phyloP scores from a whole-genome alignment of 2,888 invertebrate species.

The Andricus quercusramuli region DNA sequence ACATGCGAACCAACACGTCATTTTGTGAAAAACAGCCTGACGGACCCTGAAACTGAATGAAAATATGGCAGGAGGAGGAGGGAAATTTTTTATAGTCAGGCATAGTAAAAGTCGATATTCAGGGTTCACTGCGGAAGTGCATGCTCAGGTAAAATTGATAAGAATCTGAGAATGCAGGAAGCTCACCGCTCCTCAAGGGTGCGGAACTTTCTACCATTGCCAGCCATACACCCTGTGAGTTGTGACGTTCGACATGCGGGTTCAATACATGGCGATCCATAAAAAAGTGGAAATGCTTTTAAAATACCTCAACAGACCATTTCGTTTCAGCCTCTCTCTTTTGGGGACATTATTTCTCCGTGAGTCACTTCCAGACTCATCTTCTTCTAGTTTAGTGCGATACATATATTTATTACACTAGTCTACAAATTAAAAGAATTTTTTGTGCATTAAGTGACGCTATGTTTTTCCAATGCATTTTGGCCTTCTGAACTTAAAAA shows the following conservation, averaged over 20 bases:
- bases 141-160: slow-evolving; percentile 35
- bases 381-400: background rate
- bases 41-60: background rate
- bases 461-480: too few species aligned
- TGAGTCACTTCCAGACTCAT: slow-evolving; percentile 19
- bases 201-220: slow-evolving; percentile 26
- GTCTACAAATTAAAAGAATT: too few species aligned
- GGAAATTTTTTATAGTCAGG: background rate
- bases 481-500: too few species aligned
- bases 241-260: slow-evolving; percentile 11
- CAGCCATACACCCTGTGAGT: slow-evolving; percentile 24
- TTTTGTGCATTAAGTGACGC: too few species aligned
- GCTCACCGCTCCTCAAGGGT: slow-evolving; percentile 17
- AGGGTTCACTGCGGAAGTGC: background rate
- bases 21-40: background rate
- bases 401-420: too few species aligned
- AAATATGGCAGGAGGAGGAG: background rate
- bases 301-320: slow-evolving; percentile 36
- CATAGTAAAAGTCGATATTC: background rate
- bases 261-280: slow-evolving; percentile 21
- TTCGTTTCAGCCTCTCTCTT: slow-evolving; percentile 13
- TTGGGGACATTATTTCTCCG: slow-evolving; percentile 5
- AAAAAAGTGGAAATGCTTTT: slow-evolving; percentile 24
- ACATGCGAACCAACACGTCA: background rate
- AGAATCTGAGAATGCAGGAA: slow-evolving; percentile 33